Conservation (phyloP, 2,888 invertebrate genomes). For the Sinodicranocentrus sp. region DNA sequence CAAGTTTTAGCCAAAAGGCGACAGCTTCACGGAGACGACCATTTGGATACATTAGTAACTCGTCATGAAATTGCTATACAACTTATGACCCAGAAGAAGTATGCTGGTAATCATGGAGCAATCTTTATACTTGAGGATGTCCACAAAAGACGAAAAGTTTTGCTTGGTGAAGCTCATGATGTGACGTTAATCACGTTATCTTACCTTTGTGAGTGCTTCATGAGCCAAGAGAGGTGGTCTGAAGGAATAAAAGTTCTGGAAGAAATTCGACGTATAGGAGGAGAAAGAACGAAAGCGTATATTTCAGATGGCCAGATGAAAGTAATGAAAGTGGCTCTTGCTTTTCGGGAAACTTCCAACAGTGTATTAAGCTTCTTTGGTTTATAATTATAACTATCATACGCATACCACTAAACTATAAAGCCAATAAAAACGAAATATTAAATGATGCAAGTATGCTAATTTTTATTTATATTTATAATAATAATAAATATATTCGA, state of each 20-base stretch:
- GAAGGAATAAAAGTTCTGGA: neutral
- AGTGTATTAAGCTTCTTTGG: too few relatives aligned
- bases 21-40: neutral
- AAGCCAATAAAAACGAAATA: too few relatives aligned
- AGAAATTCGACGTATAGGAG: neutral
- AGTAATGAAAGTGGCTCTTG: neutral
- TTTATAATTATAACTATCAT: too few relatives aligned
- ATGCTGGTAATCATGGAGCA: neutral
- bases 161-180: neutral
- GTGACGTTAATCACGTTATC: neutral
- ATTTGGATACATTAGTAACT: conserved; percentile 1
- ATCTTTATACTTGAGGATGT: neutral
- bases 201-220: neutral
- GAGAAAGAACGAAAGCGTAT: neutral
- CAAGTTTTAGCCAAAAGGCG: neutral
- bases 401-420: too few relatives aligned
- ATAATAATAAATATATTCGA: too few relatives aligned
- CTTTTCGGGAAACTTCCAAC: too few relatives aligned
- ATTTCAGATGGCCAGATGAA: neutral
- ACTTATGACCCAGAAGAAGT: neutral
- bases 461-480: too few relatives aligned
- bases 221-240: neutral
- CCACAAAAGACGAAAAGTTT: neutral
- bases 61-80: neutral
- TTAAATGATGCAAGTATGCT: too few relatives aligned